Percentiles rank a stretch among this genome's conserved stretches.
These are phyloP conservation scores for Calameuta filiformis DNA, from an alignment of 2,888 invertebrate genomes.

Conservation along the genomic window DNA sequence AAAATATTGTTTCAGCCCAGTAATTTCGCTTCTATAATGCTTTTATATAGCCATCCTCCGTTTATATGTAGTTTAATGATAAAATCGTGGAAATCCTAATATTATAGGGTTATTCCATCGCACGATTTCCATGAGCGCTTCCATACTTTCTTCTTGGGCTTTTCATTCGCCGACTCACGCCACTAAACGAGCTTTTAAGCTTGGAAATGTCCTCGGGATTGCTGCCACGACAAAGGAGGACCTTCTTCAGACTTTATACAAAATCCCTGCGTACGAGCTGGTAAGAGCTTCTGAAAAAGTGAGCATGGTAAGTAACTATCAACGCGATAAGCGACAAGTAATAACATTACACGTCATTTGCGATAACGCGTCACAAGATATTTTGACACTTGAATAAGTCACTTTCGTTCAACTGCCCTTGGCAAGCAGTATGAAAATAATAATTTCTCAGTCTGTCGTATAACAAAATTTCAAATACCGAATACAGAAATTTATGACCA, in stretches of 20 bases:
- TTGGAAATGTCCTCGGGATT: conserved; percentile 58
- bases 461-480: neutral
- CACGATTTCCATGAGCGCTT: conserved; percentile 70
- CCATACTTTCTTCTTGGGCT: conserved; percentile 68
- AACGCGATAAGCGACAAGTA: neutral
- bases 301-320: conserved; percentile 23
- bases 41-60: neutral
- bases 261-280: conserved; percentile 59
- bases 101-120: conserved; percentile 68
- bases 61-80: neutral
- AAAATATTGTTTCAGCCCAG: neutral
- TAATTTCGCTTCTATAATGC: neutral
- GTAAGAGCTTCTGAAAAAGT: conserved; percentile 58
- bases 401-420: neutral
- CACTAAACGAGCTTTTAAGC: conserved; percentile 53
- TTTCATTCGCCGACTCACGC: conserved; percentile 33
- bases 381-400: neutral
- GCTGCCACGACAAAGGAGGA: conserved; percentile 47
- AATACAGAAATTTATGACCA: neutral
- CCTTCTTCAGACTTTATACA: conserved; percentile 62
- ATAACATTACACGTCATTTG: neutral
- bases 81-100: conserved; percentile 36
- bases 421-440: no score
- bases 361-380: no score
- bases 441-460: no score